A percentile compares a stretch with the other conserved stretches of the same genome.
phyloP scores from a whole-genome alignment of 2,113 vertebrate genomes.

The Sylvilagus bachmani region DNA sequence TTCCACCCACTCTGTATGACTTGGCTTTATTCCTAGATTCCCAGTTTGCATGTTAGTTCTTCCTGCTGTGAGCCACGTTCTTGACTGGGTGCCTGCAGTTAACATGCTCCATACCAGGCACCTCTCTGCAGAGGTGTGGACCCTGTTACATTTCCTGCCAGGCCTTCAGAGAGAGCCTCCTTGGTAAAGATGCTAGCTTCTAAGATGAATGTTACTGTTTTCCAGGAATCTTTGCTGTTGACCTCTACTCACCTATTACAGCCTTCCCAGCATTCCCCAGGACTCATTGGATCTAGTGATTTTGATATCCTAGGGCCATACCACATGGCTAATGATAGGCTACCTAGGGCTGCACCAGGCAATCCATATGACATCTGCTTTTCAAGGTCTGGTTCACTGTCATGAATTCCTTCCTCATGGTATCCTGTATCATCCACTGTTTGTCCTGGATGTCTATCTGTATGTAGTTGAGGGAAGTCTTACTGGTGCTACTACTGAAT shows the following conservation, averaged over 20 bases:
- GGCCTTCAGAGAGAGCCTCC: neutral
- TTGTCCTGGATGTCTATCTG: neutral
- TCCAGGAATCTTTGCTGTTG: neutral
- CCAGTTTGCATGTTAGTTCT: neutral
- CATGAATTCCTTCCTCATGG: neutral
- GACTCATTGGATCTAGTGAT: neutral
- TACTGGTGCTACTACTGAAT: neutral
- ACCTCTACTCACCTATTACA: neutral
- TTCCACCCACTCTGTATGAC: neutral
- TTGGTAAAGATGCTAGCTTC: neutral
- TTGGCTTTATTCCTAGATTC: neutral
- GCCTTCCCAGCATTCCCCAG: neutral
- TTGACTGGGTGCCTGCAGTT: neutral
- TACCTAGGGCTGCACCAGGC: neutral
- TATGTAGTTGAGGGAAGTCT: neutral
- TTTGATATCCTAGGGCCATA: neutral
- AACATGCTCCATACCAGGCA: neutral
- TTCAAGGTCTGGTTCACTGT: neutral
- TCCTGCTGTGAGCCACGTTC: neutral
- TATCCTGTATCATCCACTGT: neutral
- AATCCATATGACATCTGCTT: neutral
- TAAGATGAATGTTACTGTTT: neutral
- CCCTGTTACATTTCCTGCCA: neutral
- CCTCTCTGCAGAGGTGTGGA: neutral
- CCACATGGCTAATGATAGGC: neutral